phyloP scores from a whole-genome alignment of 2,888 invertebrate genomes.

The Meta bourneti region DNA sequence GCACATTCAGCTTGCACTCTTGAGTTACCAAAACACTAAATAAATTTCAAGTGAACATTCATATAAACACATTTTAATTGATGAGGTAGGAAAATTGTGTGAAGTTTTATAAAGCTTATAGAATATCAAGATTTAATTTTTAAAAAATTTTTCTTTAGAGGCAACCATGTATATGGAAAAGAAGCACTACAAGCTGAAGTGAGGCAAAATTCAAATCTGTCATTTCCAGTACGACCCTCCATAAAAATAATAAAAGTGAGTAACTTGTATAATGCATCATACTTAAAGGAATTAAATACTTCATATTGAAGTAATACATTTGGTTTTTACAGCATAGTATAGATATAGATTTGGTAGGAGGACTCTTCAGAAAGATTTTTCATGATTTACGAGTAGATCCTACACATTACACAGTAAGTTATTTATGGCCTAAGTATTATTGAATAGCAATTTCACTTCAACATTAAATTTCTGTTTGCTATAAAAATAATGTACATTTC shows the following conservation, averaged over 20 bases:
- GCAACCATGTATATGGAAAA: conserved; percentile 81
- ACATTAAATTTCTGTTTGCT: not conserved
- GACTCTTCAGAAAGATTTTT: conserved; percentile 83
- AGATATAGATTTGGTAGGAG: conserved; percentile 81
- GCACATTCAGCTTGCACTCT: no score
- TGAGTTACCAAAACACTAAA: no score
- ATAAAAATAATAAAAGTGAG: conserved; percentile 82
- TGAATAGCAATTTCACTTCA: not conserved
- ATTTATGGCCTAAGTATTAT: not conserved
- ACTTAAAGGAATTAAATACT: conserved; percentile 60
- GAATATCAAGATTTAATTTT: not conserved
- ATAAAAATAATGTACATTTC: not conserved
- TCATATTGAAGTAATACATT: conserved; percentile 27
- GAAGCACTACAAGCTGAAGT: conserved; percentile 82
- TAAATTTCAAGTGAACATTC: no score
- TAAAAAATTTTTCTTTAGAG: conserved; percentile 42
- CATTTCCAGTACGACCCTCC: conserved; percentile 82
- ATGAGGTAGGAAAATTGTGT: not conserved
- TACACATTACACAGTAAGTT: conserved; percentile 81
- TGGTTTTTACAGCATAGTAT: conserved; percentile 80
- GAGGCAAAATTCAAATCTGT: conserved; percentile 80
- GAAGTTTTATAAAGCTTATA: not conserved
- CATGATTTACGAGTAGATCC: conserved; percentile 82
- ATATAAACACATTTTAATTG: not conserved
- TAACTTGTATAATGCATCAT: conserved; percentile 6